Conservation (phyloP, 1,140 invertebrate genomes). For the Octopus sinensis region DNA sequence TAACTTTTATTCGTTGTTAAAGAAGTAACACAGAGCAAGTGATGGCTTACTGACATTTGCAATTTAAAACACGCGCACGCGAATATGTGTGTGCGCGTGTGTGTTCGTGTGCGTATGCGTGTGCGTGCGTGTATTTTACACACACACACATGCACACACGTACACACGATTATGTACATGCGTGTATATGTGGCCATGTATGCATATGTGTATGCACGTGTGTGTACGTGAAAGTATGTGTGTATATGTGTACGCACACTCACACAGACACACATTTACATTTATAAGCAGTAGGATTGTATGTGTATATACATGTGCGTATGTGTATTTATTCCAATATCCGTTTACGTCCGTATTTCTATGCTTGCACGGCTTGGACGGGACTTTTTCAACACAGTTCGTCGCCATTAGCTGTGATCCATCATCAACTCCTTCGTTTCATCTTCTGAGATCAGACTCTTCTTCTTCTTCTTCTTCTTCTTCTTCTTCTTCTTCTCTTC, state of each 20-base stretch:
- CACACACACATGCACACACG: not conserved
- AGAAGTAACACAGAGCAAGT: too few species aligned
- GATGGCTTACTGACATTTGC: too few species aligned
- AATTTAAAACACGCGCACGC: too few species aligned
- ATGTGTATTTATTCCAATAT: not conserved
- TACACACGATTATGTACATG: not conserved
- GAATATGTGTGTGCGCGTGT: too few species aligned
- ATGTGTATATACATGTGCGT: constrained; percentile 9
- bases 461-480: not conserved
- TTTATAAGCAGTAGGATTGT: constrained; percentile 48
- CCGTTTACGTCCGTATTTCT: not conserved
- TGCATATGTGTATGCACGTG: not conserved
- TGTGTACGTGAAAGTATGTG: not conserved
- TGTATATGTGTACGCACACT: not conserved
- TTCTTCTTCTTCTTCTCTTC: constrained; percentile 11
- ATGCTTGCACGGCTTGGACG: not conserved
- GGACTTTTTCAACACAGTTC: too few species aligned
- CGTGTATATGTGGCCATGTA: not conserved
- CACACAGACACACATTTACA: not conserved
- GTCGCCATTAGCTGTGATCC: not conserved
- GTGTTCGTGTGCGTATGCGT: too few species aligned
- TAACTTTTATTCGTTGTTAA: too few species aligned
- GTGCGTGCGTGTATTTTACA: too few species aligned
- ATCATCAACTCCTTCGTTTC: constrained; percentile 41
- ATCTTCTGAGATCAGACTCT: constrained; percentile 36